phyloP scores from a whole-genome alignment of 2,797 vertebrate genomes.

The Percopsis omiscomaycus region DNA sequence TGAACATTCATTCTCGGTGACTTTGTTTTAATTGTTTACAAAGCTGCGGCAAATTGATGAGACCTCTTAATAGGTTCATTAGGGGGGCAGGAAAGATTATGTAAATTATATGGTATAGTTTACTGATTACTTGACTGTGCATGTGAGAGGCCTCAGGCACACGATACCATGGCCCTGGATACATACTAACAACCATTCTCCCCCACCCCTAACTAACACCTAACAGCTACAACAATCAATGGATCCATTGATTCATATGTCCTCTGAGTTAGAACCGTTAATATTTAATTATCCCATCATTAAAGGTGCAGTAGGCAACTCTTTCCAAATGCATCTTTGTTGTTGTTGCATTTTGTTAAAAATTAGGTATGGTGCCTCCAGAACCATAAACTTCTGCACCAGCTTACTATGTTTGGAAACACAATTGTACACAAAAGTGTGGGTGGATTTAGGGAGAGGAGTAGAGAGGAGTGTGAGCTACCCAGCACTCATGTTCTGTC shows the following conservation, averaged over 20 bases:
- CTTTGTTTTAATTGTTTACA: slow-evolving; percentile 51
- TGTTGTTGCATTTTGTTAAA: too few relatives aligned
- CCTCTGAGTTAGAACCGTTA: slow-evolving; percentile 19
- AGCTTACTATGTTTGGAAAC: too few relatives aligned
- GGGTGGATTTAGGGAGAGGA: too few relatives aligned
- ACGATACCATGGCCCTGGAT: slow-evolving; percentile 1
- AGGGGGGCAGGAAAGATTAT: slow-evolving; percentile 22
- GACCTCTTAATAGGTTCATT: slow-evolving; percentile 34
- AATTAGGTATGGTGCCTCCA: too few relatives aligned
- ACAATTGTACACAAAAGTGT: too few relatives aligned
- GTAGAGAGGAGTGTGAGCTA: too few relatives aligned
- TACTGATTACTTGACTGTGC: slow-evolving; percentile 22
- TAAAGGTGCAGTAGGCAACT: not conserved
- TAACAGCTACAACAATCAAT: not conserved
- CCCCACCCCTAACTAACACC: not conserved
- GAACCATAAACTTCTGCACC: too few relatives aligned
- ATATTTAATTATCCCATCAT: slow-evolving; percentile 29
- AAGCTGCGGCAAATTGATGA: slow-evolving; percentile 51
- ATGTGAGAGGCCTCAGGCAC: slow-evolving; percentile 22
- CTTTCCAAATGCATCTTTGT: too few relatives aligned
- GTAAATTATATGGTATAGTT: slow-evolving; percentile 23
- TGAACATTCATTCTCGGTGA: slow-evolving; percentile 25
- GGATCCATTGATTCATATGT: not conserved
- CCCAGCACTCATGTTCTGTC: too few relatives aligned
- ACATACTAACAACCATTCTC: not conserved